A percentile compares a stretch with the other conserved stretches of the same genome.
phyloP scores from a whole-genome alignment of 2,113 vertebrate genomes.

The Tupaia chinensis region DNA sequence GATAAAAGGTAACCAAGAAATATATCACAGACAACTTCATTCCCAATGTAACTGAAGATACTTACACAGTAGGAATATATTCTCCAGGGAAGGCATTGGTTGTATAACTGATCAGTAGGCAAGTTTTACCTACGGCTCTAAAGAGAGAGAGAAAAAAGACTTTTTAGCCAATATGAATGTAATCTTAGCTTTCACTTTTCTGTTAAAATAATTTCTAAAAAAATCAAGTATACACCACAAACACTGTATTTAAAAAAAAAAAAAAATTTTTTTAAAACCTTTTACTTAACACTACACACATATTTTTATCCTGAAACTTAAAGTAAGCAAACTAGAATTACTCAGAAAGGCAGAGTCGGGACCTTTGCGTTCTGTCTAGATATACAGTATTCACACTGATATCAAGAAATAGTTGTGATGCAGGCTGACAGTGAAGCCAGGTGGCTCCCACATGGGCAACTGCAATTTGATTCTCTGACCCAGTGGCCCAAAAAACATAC shows the following conservation, averaged over 20 bases:
- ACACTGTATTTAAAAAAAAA: not conserved
- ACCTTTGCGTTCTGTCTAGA: not conserved
- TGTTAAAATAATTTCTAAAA: constrained; percentile 7
- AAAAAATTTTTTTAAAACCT: not conserved
- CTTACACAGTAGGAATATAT: constrained; percentile 99
- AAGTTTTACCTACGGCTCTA: constrained; percentile 99
- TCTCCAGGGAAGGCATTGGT: constrained; percentile 99
- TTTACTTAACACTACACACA: not conserved
- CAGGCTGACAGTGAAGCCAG: too few relatives aligned
- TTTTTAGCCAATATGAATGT: not conserved
- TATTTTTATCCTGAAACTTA: constrained; percentile 8
- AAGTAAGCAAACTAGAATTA: not conserved
- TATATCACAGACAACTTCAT: not conserved
- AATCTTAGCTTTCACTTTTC: not conserved
- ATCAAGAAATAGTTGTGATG: not conserved
- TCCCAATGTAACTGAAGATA: constrained; percentile 49
- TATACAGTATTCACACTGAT: not conserved
- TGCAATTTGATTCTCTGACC: too few relatives aligned
- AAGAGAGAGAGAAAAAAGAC: constrained; percentile 65
- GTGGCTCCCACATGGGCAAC: too few relatives aligned
- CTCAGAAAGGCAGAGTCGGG: not conserved
- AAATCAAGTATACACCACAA: not conserved
- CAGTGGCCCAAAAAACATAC: too few relatives aligned
- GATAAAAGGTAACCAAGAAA: not conserved
- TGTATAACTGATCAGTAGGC: constrained; percentile 99